Evolutionary conservation across 2,113 vertebrate species (phyloP).

Genomic region (Phyllostomus hastatus): DNA sequence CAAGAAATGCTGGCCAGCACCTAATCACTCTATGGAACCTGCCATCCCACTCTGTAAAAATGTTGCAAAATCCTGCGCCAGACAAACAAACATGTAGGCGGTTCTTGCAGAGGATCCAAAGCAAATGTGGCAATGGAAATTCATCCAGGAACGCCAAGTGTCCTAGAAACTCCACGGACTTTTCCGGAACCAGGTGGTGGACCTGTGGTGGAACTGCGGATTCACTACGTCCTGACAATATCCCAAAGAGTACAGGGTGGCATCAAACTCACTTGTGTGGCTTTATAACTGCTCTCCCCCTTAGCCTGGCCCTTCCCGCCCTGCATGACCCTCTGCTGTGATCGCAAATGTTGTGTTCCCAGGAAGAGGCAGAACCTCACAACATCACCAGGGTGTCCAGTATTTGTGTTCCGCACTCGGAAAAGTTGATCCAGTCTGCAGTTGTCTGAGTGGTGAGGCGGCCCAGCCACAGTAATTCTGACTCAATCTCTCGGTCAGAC

Average conservation of each 20-base stretch:
- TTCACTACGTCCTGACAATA: not conserved
- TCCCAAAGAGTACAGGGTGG: not conserved
- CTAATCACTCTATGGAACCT: not conserved
- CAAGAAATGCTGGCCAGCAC: conserved; percentile 10
- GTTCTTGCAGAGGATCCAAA: not conserved
- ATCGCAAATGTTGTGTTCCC: not conserved
- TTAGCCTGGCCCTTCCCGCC: not conserved
- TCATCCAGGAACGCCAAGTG: not conserved
- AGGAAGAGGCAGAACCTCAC: not conserved
- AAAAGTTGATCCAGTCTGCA: not conserved
- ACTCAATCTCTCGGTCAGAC: not conserved
- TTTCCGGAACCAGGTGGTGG: not conserved
- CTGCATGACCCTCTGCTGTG: not conserved
- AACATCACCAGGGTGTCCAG: not conserved
- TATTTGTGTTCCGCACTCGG: not conserved
- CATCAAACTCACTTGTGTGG: not conserved
- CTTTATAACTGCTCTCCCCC: not conserved
- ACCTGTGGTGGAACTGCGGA: not conserved
- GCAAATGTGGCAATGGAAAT: not conserved
- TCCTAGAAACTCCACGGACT: not conserved
- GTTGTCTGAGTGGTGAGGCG: not conserved
- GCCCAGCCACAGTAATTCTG: not conserved
- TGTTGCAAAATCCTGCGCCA: not conserved
- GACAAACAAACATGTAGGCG: not conserved
- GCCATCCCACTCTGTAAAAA: not conserved